Base-by-base conservation (phyloP, 2,797 vertebrate genomes). In the Limnodromus scolopaceus region DNA sequence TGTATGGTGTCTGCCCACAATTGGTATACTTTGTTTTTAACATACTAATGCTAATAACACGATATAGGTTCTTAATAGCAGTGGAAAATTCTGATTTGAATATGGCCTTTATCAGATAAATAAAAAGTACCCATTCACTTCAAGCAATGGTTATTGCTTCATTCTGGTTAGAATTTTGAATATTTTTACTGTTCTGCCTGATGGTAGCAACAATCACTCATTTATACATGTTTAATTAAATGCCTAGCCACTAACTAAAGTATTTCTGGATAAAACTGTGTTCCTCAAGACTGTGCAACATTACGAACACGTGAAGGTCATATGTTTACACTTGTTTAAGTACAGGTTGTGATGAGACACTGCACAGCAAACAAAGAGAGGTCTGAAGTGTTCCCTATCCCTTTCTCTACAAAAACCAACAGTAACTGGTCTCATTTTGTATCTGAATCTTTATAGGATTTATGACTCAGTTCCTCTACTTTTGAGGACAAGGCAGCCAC, bases 61-160 rank as follows among this genome's bases (percentile, higher is more conserved):
- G 3, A 53, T 55, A 65, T 2, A 39, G 55, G 54, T 60, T 88
- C 54, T 88, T 46, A 72, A 32, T 5, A 45, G 70, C 49, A 84
- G 54, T 77, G 65, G 75, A 91, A 84, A 95, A 78, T 55, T 76
- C 53, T 61, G 46, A 66, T 85, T 84, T 93, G 70, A 95, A 74
- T 84, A 64, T 16, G 55, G 64, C 15, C 58, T 91, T 91, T 85
- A 85, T 78, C 60, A 69, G 60, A 39, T 19, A 85, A 88, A 58
- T 60, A 49, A 77, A 48, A 72, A 77, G 55, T 23, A 54, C 6
- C 66, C 41, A 61, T 78, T 94, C 57, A 78, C 55, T 57, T 93
- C 65, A 74, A 61, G 36, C 18, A 68, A 87, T 14, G 27, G 13
- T 75, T 91, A 86, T 25, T 92, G 60, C 61, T 80, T 85, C 30